Base-by-base conservation (phyloP, 2,797 vertebrate genomes). In the Schizothorax lantsangensis region DNA sequence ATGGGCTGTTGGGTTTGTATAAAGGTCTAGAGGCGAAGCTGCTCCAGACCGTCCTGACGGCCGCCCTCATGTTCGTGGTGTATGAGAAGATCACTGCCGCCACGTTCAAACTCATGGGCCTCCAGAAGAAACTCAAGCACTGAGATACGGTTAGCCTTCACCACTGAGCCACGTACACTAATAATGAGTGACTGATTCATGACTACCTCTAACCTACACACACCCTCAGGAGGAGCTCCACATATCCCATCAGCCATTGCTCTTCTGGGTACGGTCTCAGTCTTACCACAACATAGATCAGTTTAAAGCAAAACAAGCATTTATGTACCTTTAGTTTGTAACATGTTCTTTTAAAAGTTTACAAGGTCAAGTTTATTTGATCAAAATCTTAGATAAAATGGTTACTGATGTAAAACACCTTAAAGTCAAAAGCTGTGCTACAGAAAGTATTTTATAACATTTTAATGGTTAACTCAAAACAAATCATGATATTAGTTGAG, bases 1-100 rank as follows among this genome's bases (percentile, higher is more conserved):
- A 94, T 0, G 96, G 96, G 0, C 38, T 92, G 36, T 49, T 94
- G 0, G 95, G 95, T 52, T 87, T 96, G 87, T 96, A 96, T 92
- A 96, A 96, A 93, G 96, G 96, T 79, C 92, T 96, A 91, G 96
- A 96, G 93, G 95, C 96, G 75, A 96, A 96, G 89, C 92, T 96
- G 79, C 94, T 96, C 4, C 96, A 96, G 94, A 96, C 96, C 0
- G 95, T 96, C 2, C 92, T 96, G 90, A 96, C 96, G 0, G 95
- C 96, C 0, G 96, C 95, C 5, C 96, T 96, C 89, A 96, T 96
- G 96, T 96, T 96, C 36, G 95, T 96, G 12, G 92, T 96, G 75
- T 96, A 96, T 6, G 96, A 96, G 92, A 96, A 96, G 93, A 95
- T 96, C 85, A 91, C 95, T 0, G 84, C 93, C 0, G 93, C 92